Conservation (phyloP, 2,797 vertebrate species). For the Mico argentatus region DNA sequence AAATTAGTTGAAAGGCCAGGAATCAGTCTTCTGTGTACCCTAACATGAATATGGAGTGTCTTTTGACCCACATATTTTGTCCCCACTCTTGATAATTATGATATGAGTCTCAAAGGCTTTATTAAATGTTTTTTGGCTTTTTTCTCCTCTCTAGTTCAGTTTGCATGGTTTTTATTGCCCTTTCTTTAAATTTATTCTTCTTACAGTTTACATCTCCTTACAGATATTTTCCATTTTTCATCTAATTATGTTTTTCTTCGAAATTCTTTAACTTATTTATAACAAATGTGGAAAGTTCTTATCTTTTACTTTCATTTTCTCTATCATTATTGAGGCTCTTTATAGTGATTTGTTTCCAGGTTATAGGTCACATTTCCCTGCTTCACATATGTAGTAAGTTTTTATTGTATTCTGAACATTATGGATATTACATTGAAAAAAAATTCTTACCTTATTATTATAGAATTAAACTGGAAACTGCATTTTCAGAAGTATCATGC, state of each 20-base stretch:
- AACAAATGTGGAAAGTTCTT: not conserved
- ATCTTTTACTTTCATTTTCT: not conserved
- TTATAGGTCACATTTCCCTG: not conserved
- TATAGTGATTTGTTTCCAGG: not conserved
- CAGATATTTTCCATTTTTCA: not conserved
- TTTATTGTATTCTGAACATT: not conserved
- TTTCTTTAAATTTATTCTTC: not conserved
- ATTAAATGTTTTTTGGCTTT: not conserved
- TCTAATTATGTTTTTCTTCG: not conserved
- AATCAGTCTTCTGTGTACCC: not conserved
- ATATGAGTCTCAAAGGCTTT: not conserved
- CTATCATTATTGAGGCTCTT: not conserved
- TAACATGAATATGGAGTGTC: not conserved
- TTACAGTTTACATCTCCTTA: constrained; percentile 12
- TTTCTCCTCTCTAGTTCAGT: not conserved
- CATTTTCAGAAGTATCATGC: not conserved
- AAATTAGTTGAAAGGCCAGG: not conserved
- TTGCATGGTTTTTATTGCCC: not conserved
- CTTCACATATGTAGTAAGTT: not conserved
- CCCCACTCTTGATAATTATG: not conserved
- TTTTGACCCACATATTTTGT: not conserved
- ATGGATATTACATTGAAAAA: not conserved
- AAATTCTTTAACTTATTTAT: not conserved
- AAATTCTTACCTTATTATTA: not conserved
- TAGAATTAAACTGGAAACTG: not conserved